A percentile compares a stretch with the other conserved stretches of the same genome.
Conservation (phyloP, 2,888 invertebrate genomes). For the Drosophila limbata region DNA sequence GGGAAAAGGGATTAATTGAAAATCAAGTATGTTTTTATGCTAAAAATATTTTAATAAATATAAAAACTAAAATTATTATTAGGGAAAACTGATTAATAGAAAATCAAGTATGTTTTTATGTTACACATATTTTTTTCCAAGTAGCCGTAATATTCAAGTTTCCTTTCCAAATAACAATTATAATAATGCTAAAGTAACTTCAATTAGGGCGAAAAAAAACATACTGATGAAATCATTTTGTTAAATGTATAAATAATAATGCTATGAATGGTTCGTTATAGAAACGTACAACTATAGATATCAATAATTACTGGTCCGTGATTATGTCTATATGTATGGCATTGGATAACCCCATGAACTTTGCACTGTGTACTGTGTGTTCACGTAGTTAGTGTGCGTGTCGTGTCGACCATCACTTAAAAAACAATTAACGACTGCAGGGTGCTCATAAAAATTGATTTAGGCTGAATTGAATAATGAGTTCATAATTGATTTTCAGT, state of each 20-base stretch:
- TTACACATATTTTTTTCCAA: no score
- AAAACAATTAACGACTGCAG: conserved; percentile 67
- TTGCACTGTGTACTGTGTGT: neutral
- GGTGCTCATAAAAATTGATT: conserved; percentile 34
- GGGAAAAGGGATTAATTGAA: no score
- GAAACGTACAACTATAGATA: neutral
- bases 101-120: no score
- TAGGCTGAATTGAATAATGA: conserved; percentile 36
- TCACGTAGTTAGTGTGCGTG: conserved; percentile 21
- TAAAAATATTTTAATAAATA: no score
- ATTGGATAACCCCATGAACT: conserved; percentile 9
- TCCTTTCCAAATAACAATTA: neutral
- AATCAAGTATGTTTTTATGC: no score
- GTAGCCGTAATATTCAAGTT: neutral
- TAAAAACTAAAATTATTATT: no score
- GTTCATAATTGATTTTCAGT: conserved; percentile 45
- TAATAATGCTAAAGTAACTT: neutral
- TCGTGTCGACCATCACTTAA: conserved; percentile 60
- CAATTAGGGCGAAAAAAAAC: neutral
- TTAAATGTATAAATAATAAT: conserved; percentile 6
- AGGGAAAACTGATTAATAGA: no score
- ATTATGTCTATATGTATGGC: conserved; percentile 21
- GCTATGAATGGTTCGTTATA: neutral
- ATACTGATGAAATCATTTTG: conserved; percentile 2
- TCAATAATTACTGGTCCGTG: conserved; percentile 18